A percentile compares a stretch with the other conserved stretches of the same genome.
phyloP scores from a whole-genome alignment of 2,113 vertebrate species.

The Tonatia bakeri region DNA sequence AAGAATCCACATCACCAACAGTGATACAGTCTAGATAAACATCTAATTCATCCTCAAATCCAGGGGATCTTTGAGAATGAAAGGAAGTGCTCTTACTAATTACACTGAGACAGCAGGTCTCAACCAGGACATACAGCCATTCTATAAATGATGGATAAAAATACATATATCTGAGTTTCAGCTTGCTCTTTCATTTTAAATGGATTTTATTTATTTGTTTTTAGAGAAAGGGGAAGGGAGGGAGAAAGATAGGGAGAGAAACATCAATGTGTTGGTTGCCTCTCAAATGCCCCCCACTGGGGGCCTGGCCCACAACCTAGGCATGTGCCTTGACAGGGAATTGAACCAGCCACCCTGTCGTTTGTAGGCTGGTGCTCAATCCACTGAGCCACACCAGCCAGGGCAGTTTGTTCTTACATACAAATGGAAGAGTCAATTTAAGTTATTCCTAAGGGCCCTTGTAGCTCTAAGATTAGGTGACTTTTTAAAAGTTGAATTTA shows the following conservation, averaged over 20 bases:
- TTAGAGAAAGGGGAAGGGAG: too few relatives aligned
- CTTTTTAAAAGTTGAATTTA: slow-evolving; percentile 14
- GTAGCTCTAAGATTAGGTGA: neutral
- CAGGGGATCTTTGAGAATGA: neutral
- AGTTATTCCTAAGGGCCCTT: neutral
- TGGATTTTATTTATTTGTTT: too few relatives aligned
- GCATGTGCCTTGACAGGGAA: too few relatives aligned
- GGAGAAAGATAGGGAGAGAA: too few relatives aligned
- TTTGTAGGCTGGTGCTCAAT: too few relatives aligned
- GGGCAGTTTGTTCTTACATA: neutral
- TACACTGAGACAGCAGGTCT: neutral
- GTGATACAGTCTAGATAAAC: neutral
- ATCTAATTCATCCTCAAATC: neutral
- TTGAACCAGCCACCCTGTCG: too few relatives aligned
- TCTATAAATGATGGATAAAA: neutral
- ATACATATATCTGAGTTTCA: neutral
- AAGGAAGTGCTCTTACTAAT: neutral
- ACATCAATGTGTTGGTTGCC: too few relatives aligned
- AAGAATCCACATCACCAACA: neutral
- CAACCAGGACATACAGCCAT: neutral
- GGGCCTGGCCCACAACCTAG: too few relatives aligned
- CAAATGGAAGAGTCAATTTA: neutral
- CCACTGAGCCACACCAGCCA: too few relatives aligned
- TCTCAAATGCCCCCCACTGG: too few relatives aligned
- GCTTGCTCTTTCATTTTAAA: neutral